Base-by-base conservation (phyloP, 2,888 invertebrate genomes). In the Trichogramma dendrolimi region DNA sequence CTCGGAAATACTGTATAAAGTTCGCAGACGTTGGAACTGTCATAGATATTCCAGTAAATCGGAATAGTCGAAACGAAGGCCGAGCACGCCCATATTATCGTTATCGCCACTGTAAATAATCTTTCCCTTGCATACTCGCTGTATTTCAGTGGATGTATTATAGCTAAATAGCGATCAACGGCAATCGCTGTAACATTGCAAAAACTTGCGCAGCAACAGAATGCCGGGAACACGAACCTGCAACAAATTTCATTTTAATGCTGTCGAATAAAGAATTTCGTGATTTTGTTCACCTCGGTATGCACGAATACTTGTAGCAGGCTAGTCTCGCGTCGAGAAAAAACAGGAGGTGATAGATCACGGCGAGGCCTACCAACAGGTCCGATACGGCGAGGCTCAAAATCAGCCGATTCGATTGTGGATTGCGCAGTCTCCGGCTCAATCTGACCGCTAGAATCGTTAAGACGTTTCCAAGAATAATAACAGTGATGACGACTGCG, bases 101-200 rank as follows among this genome's bases (percentile, higher is more conserved):
- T 80, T 76, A 90, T 87, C 57, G 89, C 83, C 56, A 83, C 73
- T 60, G 84, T 73, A 41, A 88, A 88, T 59, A 85, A 82, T 68
- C 84, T 81, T 71, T 86, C 86, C n/a, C 87, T 90, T 85, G 91
- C 87, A 75, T 85, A 87, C 39, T 80, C 78, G 75, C 86, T 85
- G 79, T 92, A 91, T 79, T 88, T 88, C 68, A 92, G 81, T 7
- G 92, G 91, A 78, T 90, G 87, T 52, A 91, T 85, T 70, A 92
- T 89, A 1, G 90, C 91, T 69, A 91, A 84, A 76, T 91, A 92
- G 70, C 86, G 83, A 79, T 92, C 92, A 64, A 89, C 83, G 42
- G 91, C 91, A 68, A 92, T 90, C 55, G 88, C 86, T 72, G 90
- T 86, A 69, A 92, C 83, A 77, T 91, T 91, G 80, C 86, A 86